These are phyloP conservation scores for Cosmia pyralina DNA, from an alignment of 2,888 invertebrate species.

Conservation along the genomic window DNA sequence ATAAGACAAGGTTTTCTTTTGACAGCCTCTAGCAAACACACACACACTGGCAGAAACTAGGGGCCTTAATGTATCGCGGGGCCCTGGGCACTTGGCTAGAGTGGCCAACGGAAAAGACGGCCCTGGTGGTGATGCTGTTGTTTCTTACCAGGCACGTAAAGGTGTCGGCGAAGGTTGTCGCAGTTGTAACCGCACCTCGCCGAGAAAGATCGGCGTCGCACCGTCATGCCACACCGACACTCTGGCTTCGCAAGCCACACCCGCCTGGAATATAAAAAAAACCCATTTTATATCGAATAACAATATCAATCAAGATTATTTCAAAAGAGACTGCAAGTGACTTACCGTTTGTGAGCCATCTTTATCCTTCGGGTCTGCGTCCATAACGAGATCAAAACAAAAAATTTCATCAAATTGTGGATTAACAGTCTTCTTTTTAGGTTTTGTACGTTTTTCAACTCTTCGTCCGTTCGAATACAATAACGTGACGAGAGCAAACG, in stretches of 20 bases:
- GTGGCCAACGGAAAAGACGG: too few relatives aligned
- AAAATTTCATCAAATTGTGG: conserved; percentile 97
- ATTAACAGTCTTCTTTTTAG: conserved; percentile 96
- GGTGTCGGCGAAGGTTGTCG: conserved; percentile 90
- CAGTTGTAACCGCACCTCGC: conserved; percentile 95
- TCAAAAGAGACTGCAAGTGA: not conserved
- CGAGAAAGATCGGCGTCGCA: conserved; percentile 95
- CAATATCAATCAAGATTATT: not conserved
- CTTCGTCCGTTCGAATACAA: conserved; percentile 95
- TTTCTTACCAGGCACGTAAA: conserved; percentile 92
- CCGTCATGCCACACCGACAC: conserved; percentile 97
- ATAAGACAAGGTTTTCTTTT: too few relatives aligned
- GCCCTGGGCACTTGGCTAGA: too few relatives aligned
- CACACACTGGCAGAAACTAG: too few relatives aligned
- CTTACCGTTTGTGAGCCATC: conserved; percentile 90
- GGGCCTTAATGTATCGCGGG: too few relatives aligned
- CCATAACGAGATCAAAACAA: conserved; percentile 92
- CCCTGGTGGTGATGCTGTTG: too few relatives aligned
- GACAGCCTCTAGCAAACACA: too few relatives aligned
- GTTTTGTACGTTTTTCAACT: conserved; percentile 95
- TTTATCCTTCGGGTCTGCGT: conserved; percentile 89
- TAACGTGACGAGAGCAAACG: conserved; percentile 95
- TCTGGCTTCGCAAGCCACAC: conserved; percentile 94
- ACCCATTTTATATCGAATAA: not conserved
- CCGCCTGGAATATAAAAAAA: conserved; percentile 77